Evolutionary conservation across 2,797 vertebrate genomes (phyloP).

Genomic region (Podarcis lilfordi): DNA sequence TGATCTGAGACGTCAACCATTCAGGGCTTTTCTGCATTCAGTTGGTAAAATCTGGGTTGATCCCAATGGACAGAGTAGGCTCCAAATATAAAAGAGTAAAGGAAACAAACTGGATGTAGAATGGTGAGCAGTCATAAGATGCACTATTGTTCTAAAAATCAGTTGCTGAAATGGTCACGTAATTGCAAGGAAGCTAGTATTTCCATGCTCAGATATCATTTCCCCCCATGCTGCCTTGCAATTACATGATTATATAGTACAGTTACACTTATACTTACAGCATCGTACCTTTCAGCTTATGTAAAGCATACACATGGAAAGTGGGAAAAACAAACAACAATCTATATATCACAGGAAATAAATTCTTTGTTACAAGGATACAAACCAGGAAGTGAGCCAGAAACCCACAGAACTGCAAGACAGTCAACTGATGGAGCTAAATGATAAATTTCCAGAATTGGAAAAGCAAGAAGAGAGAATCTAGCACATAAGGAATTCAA

Average conservation of each 20-base stretch:
- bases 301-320: neutral
- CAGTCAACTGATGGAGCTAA: neutral
- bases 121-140: constrained; percentile 15
- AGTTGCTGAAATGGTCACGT: constrained; percentile 35
- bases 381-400: neutral
- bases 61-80: neutral
- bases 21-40: neutral
- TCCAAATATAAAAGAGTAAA: neutral
- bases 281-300: neutral
- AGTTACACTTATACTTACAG: constrained; percentile 2
- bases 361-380: neutral
- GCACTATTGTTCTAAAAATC: neutral
- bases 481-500: neutral
- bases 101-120: constrained; percentile 19
- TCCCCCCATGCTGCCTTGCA: neutral
- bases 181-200: constrained; percentile 41
- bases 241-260: neutral
- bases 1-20: neutral
- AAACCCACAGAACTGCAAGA: neutral
- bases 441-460: neutral
- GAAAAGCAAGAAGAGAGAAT: neutral
- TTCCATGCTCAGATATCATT: constrained; percentile 27
- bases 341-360: neutral
- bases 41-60: neutral
- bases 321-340: neutral